phyloP scores from a whole-genome alignment of 2,888 invertebrate species.

The Diarsia brunnea region DNA sequence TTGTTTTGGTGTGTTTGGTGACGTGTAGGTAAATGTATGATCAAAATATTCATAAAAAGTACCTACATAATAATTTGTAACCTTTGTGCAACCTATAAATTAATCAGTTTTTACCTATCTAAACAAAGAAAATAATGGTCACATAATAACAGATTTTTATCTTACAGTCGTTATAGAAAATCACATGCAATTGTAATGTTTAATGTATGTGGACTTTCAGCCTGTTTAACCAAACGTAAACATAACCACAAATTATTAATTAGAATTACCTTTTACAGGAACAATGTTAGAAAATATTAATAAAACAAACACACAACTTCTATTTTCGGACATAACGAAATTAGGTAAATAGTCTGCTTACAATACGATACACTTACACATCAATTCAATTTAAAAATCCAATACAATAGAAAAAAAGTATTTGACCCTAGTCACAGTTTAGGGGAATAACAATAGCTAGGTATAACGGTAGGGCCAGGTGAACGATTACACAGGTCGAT shows the following conservation, averaged over 20 bases:
- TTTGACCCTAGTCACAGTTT: slow-evolving; percentile 1
- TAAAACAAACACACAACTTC: neutral
- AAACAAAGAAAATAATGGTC: slow-evolving; percentile 17
- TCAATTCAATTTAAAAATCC: slow-evolving; percentile 9
- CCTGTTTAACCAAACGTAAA: neutral
- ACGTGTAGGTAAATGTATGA: neutral
- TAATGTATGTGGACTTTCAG: neutral
- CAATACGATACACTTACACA: slow-evolving; percentile 2
- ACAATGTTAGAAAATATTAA: neutral
- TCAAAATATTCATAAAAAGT: neutral
- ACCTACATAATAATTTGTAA: neutral
- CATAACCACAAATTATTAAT: neutral
- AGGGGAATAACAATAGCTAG: slow-evolving; percentile 56
- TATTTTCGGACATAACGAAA: neutral
- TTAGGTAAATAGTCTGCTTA: neutral
- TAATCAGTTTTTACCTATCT: neutral
- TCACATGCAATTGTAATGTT: neutral
- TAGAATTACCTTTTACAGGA: neutral
- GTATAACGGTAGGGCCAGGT: slow-evolving; percentile 43
- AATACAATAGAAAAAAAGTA: slow-evolving; percentile 19
- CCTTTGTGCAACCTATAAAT: neutral
- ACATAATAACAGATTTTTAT: neutral
- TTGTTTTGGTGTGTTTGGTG: slow-evolving; percentile 7
- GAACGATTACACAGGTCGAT: slow-evolving; percentile 46
- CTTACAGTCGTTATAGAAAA: neutral